Conservation (phyloP, 2,797 vertebrate species). For the Hylomyscus alleni region DNA sequence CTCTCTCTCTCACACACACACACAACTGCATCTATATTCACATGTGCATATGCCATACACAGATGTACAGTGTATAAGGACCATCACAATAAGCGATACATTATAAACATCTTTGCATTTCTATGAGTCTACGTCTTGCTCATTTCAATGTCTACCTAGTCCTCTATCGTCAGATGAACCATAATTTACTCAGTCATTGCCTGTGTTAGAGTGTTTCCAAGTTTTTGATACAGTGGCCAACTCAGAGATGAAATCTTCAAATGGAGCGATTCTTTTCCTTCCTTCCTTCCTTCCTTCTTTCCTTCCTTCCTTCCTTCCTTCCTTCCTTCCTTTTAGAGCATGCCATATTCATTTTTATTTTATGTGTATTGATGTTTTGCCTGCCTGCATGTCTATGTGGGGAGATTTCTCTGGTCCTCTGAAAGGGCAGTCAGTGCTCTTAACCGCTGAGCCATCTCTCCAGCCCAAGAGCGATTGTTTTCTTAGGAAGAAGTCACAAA, state of each 20-base stretch:
- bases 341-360: not conserved
- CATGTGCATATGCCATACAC: not conserved
- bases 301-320: no score
- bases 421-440: not conserved
- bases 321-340: not conserved
- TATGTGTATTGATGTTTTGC: not conserved
- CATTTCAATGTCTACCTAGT: not conserved
- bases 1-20: not conserved
- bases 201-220: not conserved
- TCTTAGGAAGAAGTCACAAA: not conserved
- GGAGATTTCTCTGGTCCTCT: not conserved
- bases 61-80: not conserved
- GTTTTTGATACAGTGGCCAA: not conserved
- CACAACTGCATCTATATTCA: not conserved
- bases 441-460: not conserved
- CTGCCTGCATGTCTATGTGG: not conserved
- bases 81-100: not conserved
- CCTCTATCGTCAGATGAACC: not conserved
- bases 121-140: not conserved
- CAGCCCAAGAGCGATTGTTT: not conserved
- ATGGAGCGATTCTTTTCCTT: not conserved
- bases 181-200: not conserved
- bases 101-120: conserved; percentile 10
- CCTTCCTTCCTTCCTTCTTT: not conserved
- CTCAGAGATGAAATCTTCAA: conserved; percentile 30